A percentile compares a stretch with the other conserved stretches of the same genome.
phyloP scores from a whole-genome alignment of 1,140 invertebrate genomes.

The Dreissena rostriformis region DNA sequence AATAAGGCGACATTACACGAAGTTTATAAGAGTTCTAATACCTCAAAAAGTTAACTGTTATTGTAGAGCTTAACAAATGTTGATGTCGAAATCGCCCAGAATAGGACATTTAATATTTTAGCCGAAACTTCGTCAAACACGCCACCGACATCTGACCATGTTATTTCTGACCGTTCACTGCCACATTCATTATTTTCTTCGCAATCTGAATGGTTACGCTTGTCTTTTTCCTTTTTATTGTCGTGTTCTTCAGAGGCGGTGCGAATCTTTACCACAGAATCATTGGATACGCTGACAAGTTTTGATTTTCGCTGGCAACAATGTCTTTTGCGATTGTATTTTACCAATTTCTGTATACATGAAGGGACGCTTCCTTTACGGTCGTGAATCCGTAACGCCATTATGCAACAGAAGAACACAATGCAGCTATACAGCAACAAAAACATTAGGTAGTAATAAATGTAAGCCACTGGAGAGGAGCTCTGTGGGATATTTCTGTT shows the following conservation, averaged over 20 bases:
- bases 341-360: background rate
- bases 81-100: no score
- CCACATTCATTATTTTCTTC: no score
- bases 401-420: constrained; percentile 9
- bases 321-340: no score
- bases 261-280: background rate
- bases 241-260: background rate
- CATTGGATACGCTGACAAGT: background rate
- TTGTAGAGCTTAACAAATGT: no score
- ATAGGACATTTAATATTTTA: no score
- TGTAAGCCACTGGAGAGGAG: constrained; percentile 80
- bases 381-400: constrained; percentile 30
- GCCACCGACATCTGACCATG: no score
- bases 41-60: no score
- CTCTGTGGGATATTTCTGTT: constrained; percentile 84
- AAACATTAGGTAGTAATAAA: constrained; percentile 66
- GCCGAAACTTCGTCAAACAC: no score
- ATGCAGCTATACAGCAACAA: constrained; percentile 27
- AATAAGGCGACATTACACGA: no score
- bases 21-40: no score
- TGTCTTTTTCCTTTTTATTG: background rate
- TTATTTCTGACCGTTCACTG: no score
- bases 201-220: no score
- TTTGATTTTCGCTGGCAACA: background rate
- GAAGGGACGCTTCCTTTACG: constrained; percentile 4